Conservation (phyloP, 2,113 vertebrate species). For the Centropristis striata region DNA sequence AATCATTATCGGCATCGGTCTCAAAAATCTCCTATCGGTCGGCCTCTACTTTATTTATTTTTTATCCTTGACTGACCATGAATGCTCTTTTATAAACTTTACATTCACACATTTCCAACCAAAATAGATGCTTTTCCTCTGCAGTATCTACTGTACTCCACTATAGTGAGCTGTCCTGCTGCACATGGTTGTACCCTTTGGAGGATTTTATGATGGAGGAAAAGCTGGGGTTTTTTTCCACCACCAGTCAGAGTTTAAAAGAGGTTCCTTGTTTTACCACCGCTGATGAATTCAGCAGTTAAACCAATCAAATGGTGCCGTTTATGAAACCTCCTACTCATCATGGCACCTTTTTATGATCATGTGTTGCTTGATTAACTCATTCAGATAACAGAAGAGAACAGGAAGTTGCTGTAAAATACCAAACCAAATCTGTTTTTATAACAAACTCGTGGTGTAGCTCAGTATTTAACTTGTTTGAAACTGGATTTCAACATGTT, state of each 20-base stretch:
- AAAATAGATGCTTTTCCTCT: too few species aligned
- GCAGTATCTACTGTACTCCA: too few species aligned
- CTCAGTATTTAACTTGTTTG: neutral
- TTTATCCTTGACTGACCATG: too few species aligned
- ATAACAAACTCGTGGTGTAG: neutral
- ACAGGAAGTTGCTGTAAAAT: conserved; percentile 14
- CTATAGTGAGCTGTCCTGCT: too few species aligned
- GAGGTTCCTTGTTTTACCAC: neutral
- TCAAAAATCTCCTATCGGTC: too few species aligned
- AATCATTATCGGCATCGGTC: too few species aligned
- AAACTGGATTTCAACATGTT: neutral
- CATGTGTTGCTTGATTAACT: neutral
- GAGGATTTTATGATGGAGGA: neutral
- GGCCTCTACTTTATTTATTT: too few species aligned
- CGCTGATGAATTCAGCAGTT: conserved; percentile 8
- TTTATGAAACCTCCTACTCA: neutral
- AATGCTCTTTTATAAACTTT: too few species aligned
- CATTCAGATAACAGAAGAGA: neutral
- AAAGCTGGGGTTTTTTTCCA: conserved; percentile 2
- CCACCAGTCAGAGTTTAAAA: neutral
- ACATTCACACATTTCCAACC: too few species aligned
- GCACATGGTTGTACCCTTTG: too few species aligned
- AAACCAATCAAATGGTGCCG: neutral
- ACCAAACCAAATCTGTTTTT: neutral
- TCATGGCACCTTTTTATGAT: neutral